Conservation (phyloP, 2,797 vertebrate species). For the Alfaro cultratus region DNA sequence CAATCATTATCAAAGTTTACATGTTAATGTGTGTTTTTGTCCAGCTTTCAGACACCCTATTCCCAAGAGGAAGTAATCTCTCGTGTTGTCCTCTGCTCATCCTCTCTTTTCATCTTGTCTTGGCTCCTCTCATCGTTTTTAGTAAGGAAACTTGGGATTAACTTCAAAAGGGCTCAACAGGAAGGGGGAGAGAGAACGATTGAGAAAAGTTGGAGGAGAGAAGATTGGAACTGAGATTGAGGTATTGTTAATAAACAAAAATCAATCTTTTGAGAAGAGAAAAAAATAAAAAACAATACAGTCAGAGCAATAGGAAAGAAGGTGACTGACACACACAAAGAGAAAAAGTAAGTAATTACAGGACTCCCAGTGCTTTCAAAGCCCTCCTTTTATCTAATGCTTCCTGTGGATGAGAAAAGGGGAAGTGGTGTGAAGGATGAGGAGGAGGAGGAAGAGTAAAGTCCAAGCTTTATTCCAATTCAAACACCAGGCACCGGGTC, state of each 20-base stretch:
- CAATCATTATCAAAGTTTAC: conserved; percentile 43
- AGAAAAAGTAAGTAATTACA: conserved; percentile 73
- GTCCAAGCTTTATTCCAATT: conserved; percentile 65
- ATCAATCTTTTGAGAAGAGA: conserved; percentile 9
- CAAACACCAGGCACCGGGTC: conserved; percentile 63
- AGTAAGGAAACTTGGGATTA: conserved; percentile 66
- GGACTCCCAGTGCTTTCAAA: conserved; percentile 75
- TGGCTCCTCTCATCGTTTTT: conserved; percentile 55
- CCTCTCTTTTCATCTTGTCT: conserved; percentile 61
- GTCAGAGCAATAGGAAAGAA: not conserved
- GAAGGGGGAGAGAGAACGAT: conserved; percentile 7
- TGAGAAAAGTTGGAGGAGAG: not conserved
- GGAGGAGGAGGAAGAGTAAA: conserved; percentile 56
- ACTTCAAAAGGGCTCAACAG: conserved; percentile 61
- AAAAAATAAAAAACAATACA: not conserved
- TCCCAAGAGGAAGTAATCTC: conserved; percentile 60
- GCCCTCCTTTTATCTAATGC: conserved; percentile 73
- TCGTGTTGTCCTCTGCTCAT: conserved; percentile 60
- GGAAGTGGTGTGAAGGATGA: conserved; percentile 54
- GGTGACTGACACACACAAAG: conserved; percentile 13
- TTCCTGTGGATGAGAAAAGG: conserved; percentile 72
- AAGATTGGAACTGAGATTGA: conserved; percentile 7
- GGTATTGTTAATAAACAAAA: conserved; percentile 10
- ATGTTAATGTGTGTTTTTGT: conserved; percentile 62
- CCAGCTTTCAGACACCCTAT: conserved; percentile 49